Conservation (phyloP, 53 echinoderm and acorn worm species). For the Hippasteria phrygiana region DNA sequence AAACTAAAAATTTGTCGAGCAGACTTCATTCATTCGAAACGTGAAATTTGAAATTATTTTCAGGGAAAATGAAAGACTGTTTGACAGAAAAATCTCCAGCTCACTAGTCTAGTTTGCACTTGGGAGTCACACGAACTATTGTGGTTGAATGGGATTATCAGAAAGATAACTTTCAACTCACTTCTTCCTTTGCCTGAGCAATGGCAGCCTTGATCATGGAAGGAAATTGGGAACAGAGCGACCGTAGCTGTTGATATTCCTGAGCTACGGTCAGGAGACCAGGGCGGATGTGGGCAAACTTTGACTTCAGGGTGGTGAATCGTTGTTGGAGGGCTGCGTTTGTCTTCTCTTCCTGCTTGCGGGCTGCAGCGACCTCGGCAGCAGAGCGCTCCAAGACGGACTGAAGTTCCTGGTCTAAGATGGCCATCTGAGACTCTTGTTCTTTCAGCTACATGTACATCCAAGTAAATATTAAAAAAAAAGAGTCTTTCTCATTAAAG, state of each 20-base stretch:
- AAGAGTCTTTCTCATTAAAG: too few species aligned
- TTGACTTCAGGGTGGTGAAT: conserved; percentile 72
- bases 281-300: conserved; percentile 83
- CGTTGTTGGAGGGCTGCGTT: conserved; percentile 57
- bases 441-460: conserved; percentile 59
- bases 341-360: conserved; percentile 73
- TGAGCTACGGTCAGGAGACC: conserved; percentile 89
- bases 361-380: conserved; percentile 69
- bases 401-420: conserved; percentile 65
- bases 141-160: not conserved
- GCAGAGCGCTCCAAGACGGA: conserved; percentile 71
- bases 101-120: too few species aligned
- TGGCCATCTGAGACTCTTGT: conserved; percentile 73
- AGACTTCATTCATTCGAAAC: too few species aligned
- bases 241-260: conserved; percentile 94
- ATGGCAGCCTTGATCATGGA: conserved; percentile 84
- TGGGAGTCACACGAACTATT: not conserved
- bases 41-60: too few species aligned
- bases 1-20: too few species aligned
- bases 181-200: conserved; percentile 93
- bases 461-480: not conserved
- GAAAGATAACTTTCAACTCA: conserved; percentile 40
- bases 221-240: conserved; percentile 91
- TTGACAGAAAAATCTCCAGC: too few species aligned
- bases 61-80: too few species aligned